Base-by-base conservation (phyloP, 2,888 invertebrate genomes). In the Taphrorychus bicolor region DNA sequence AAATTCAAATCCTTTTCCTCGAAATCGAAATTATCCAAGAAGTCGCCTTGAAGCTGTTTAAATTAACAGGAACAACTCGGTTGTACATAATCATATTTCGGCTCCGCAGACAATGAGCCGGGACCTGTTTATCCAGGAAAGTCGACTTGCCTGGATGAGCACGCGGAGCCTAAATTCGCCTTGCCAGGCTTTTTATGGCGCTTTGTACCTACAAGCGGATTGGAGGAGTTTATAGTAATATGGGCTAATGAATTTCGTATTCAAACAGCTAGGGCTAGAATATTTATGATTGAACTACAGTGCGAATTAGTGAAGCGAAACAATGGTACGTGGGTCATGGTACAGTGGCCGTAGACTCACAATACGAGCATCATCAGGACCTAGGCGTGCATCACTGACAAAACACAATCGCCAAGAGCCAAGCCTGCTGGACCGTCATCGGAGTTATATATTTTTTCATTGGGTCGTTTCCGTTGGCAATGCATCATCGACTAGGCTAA, bases 381-480 rank as follows among this genome's bases (percentile, higher is more conserved):
- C 42, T n/a, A 67, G 67, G 59, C 78, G 79, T 80, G 80, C 81
- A 80, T 81, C 80, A 80, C 75, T 76, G 80, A 77, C 76, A 76
- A 79, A 80, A 80, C 76, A 81, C 80, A 81, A 81, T 81, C 76
- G 78, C 48, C 71, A 59, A 76, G 48, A 45, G 78, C 62, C 67
- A 21, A 67, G 59, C 74, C 73, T 14, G 17, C 72, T 76, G 75
- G 76, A 80, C 79, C 81, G 74, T 78, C 61, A 61, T 66, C 62
- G 56, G 56, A 77, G 81, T 73, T 1, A 80, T 63, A 58, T 80
- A 83, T 42, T 77, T 78, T 32, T 84, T 52, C 72, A 0, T 66
- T 53, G 60, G 42, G 21, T 48, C 51, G 61, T 57, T 66, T 66
- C 66, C 66, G 61, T 57, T 60, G 49, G 49, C 45, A 56, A 54